Percentiles rank a stretch among this genome's conserved stretches.
These are phyloP conservation scores for Saguinus imperator DNA, from an alignment of 2,113 vertebrate species.

Conservation along the genomic window DNA sequence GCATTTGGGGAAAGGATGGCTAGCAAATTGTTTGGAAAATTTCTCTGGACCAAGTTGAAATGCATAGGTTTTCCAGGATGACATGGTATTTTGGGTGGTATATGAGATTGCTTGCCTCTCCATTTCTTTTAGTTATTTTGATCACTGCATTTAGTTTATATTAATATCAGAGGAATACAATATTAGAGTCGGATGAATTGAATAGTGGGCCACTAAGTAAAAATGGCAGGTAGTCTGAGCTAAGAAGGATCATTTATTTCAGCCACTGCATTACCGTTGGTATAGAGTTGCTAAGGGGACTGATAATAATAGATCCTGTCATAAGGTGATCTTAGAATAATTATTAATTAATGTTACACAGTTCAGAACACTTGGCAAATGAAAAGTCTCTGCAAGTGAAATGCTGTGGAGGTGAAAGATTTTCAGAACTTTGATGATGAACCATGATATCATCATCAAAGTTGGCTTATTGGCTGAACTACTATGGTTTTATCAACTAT, in stretches of 20 bases:
- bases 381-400: constrained; percentile 25
- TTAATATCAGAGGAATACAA: constrained; percentile 29
- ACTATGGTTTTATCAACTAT: no score
- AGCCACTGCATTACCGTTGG: background rate
- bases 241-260: background rate
- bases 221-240: background rate
- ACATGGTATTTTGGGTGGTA: constrained; percentile 9
- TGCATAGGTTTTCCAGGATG: background rate
- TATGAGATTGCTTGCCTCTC: background rate
- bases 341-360: constrained; percentile 51
- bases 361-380: constrained; percentile 37
- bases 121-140: constrained; percentile 38
- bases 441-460: no score
- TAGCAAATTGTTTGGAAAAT: constrained; percentile 53
- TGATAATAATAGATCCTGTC: constrained; percentile 27
- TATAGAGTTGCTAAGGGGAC: background rate
- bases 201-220: background rate
- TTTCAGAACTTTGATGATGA: constrained; percentile 9
- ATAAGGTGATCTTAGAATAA: constrained; percentile 27
- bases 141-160: constrained; percentile 12
- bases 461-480: no score
- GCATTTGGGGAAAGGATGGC: constrained; percentile 30
- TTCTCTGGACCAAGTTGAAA: constrained; percentile 5
- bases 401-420: background rate
- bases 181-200: background rate